A percentile compares a stretch with the other conserved stretches of the same genome.
Evolutionary conservation across 2,113 vertebrate genomes (phyloP).

Genomic region (Accipiter virgatus): DNA sequence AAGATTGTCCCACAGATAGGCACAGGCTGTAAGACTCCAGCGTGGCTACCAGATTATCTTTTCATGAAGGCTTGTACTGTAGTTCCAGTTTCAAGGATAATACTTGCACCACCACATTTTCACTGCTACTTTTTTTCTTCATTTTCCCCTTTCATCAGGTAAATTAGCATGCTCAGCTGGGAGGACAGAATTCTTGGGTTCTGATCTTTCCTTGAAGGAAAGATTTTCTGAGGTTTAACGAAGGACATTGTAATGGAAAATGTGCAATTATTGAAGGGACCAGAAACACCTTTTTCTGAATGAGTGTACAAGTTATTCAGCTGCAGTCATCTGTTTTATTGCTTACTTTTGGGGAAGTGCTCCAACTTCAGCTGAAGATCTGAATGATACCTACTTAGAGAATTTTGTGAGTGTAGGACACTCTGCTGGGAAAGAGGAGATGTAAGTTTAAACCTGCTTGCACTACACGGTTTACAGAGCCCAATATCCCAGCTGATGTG

Average conservation of each 20-base stretch:
- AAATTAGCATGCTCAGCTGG: neutral
- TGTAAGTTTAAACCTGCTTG: neutral
- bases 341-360: neutral
- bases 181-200: neutral
- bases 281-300: neutral
- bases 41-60: neutral
- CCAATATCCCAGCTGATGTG: neutral
- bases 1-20: neutral
- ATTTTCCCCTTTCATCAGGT: neutral
- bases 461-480: neutral
- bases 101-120: neutral
- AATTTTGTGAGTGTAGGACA: neutral
- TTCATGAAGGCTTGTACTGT: neutral
- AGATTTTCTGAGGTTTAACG: fast-evolving
- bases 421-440: neutral
- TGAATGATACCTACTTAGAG: neutral
- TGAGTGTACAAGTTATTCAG: neutral
- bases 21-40: neutral
- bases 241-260: neutral
- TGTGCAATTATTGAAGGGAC: neutral
- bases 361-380: neutral
- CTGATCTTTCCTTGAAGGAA: neutral
- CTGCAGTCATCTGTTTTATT: neutral
- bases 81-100: neutral
- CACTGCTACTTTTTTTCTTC: neutral